Evolutionary conservation across 2,113 vertebrate species (phyloP), one percentile per base, ranked within the genome.

Genomic region (Malurus cyaneus): DNA sequence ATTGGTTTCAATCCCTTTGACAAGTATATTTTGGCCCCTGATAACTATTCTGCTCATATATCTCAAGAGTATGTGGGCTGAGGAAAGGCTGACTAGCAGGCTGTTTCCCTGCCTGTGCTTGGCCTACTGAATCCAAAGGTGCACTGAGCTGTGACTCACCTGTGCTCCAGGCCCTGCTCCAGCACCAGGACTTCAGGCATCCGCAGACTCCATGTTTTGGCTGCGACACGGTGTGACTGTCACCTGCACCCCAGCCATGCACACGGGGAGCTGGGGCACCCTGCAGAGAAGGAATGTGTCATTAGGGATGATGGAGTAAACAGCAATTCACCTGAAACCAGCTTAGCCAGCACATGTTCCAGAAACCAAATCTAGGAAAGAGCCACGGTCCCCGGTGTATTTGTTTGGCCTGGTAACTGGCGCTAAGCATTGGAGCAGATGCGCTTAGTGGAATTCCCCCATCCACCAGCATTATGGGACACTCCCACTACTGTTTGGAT

Each of bases 371-470:
- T 54, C 71, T 88, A 89, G 78, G 65, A 76, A 94, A 96, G 94
- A 57, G 65, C 61, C 84, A 66, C 2, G 2, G 39, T 78, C 91
- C 52, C 3, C 0, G 0, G 9, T 92, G 56, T 97, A 93, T 97
- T 97, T 97, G 94, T 97, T 96, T 96, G 88, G 93, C 94, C 71
- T 86, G 79, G 93, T 65, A 96, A 96, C 93, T 4, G 86, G 89
- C 1, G 1, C 47, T n/a, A 78, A 71, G 87, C 89, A 83, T 5
- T 23, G 70, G 34, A 94, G 88, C 76, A 94, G 88, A 90, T 80
- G 89, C 8, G 3, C 86, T 92, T 96, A 93, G 89, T 97, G 96
- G 96, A 97, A 96, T 96, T 97, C 94, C 96, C 95, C 96, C 71
- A 74, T 86, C 93, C 93, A 93, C 82, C 62, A 67, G 64, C 82